phyloP scores from a whole-genome alignment of 2,113 vertebrate species.

The Nerophis lumbriciformis region DNA sequence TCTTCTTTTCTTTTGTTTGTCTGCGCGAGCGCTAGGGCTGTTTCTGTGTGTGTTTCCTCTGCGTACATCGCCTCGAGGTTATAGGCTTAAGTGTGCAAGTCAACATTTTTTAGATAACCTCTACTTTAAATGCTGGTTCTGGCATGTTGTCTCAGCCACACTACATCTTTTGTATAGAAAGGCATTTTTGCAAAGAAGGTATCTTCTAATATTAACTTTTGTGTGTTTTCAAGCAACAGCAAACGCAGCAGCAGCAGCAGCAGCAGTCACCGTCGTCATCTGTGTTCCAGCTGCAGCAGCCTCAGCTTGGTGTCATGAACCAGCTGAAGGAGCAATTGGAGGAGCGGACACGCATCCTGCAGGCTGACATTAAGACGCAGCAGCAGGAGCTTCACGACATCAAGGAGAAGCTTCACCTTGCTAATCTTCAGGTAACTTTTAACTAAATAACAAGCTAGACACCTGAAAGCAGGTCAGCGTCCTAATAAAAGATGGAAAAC shows the following conservation, averaged over 20 bases:
- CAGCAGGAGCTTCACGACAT: constrained; percentile 81
- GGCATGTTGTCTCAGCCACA: too few species aligned
- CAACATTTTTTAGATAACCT: background rate
- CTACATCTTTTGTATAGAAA: too few species aligned
- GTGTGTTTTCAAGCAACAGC: constrained; percentile 32
- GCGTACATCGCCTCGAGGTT: background rate
- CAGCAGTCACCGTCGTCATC: constrained; percentile 23
- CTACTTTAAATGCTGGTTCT: background rate
- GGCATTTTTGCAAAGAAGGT: too few species aligned
- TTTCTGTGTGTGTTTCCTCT: constrained; percentile 8
- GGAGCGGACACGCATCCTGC: constrained; percentile 79
- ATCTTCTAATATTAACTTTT: too few species aligned
- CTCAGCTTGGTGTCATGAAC: constrained; percentile 79
- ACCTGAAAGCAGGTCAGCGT: background rate
- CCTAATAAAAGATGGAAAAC: too few species aligned
- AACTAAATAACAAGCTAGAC: background rate
- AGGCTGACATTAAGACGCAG: constrained; percentile 80
- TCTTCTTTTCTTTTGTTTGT: constrained; percentile 34
- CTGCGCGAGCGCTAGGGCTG: constrained; percentile 18
- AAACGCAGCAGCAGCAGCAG: constrained; percentile 26
- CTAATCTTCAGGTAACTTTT: constrained; percentile 77
- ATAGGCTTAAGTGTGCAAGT: background rate
- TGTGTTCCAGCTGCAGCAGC: constrained; percentile 62
- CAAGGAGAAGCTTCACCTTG: constrained; percentile 81
- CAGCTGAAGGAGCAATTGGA: constrained; percentile 85